Evolutionary conservation across 2,888 invertebrate genomes (phyloP).

Genomic region (Osedax frankpressi): DNA sequence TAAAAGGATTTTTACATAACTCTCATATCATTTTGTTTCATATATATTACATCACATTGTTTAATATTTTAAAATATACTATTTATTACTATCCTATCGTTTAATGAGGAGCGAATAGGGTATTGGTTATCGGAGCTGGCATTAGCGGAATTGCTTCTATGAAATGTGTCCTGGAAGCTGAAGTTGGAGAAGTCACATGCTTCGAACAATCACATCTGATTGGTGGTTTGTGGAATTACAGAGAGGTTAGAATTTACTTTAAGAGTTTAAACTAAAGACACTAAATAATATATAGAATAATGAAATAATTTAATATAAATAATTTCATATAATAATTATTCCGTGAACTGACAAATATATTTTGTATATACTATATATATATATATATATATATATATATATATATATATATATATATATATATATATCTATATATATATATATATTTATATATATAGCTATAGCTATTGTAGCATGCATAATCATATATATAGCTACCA

Average conservation of each 20-base stretch:
- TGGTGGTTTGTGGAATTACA: not conserved
- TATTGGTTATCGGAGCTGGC: not conserved
- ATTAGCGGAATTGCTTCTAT: not conserved
- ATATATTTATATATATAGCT: not conserved
- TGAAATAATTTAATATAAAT: too few species aligned
- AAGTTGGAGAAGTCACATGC: not conserved
- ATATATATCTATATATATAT: not conserved
- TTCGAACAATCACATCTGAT: not conserved
- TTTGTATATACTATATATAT: not conserved
- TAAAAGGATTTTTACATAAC: too few species aligned
- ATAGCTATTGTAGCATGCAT: too few species aligned
- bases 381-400: not conserved
- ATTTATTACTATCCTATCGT: too few species aligned
- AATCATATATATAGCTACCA: too few species aligned
- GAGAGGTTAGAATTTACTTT: not conserved
- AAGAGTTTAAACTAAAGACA: not conserved
- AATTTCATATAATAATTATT: too few species aligned
- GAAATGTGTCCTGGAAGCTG: not conserved
- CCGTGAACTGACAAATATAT: too few species aligned
- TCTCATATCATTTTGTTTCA: too few species aligned
- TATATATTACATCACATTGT: too few species aligned
- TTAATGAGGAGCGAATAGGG: too few species aligned
- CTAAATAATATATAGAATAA: not conserved
- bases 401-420: not conserved
- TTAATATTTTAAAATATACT: too few species aligned